A percentile compares a stretch with the other conserved stretches of the same genome.
These are phyloP conservation scores for Nomada fucata DNA, from an alignment of 2,888 invertebrate species.

Conservation along the genomic window DNA sequence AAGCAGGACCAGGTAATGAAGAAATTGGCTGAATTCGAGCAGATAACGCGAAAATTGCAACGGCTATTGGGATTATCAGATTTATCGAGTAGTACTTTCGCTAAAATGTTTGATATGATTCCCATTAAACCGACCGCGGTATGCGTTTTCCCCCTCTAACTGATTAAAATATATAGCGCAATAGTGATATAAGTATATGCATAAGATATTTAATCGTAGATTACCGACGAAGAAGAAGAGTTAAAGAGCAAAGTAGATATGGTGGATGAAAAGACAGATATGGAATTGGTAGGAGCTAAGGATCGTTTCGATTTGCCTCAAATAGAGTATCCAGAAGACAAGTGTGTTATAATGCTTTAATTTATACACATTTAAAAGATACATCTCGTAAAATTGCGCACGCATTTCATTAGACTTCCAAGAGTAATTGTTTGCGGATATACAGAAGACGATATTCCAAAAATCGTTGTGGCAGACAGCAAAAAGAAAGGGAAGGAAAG, in stretches of 20 bases:
- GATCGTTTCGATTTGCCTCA: conserved; percentile 76
- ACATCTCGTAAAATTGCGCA: background rate
- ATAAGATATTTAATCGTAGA: conserved; percentile 13
- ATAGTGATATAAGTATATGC: background rate
- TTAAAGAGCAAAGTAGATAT: background rate
- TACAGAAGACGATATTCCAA: conserved; percentile 85
- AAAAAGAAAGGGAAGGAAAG: conserved; percentile 77
- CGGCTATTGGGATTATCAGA: conserved; percentile 85
- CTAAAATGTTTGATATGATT: conserved; percentile 75
- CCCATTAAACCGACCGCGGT: conserved; percentile 59
- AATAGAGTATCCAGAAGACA: conserved; percentile 79
- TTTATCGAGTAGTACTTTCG: conserved; percentile 77
- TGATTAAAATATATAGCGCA: background rate
- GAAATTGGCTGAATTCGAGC: conserved; percentile 87
- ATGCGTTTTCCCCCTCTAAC: background rate
- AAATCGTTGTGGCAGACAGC: conserved; percentile 85
- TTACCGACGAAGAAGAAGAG: conserved; percentile 10
- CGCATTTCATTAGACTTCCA: conserved; percentile 80
- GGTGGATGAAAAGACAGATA: conserved; percentile 1
- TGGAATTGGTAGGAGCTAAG: conserved; percentile 21
- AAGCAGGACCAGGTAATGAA: conserved; percentile 86
- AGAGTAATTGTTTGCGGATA: conserved; percentile 86
- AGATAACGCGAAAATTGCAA: conserved; percentile 87
- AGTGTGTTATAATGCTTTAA: conserved; percentile 64
- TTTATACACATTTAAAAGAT: background rate